Evolutionary conservation across 2,113 vertebrate genomes (phyloP).

Genomic region (human): DNA sequence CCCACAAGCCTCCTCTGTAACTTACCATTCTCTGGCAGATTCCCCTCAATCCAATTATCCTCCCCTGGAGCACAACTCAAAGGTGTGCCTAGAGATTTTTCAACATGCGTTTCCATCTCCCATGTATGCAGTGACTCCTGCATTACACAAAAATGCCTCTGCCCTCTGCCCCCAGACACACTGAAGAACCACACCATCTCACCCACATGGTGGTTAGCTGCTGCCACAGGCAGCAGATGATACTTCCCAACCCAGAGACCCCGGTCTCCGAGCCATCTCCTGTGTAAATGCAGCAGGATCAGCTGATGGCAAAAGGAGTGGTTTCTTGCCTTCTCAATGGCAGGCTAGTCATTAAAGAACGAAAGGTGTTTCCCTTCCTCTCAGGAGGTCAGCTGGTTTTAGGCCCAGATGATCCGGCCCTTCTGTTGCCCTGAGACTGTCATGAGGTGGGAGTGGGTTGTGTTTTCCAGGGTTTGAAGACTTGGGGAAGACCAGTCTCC

Average conservation of each 20-base stretch:
- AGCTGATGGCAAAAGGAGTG: not conserved
- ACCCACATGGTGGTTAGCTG: not conserved
- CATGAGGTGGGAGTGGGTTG: not conserved
- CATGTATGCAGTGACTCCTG: rapidly evolving
- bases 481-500: not conserved
- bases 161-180: not conserved
- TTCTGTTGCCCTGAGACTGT: not conserved
- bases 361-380: not conserved
- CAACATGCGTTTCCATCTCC: not conserved
- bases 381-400: not conserved
- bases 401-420: not conserved
- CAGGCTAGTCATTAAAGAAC: not conserved
- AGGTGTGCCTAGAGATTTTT: not conserved
- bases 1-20: not conserved
- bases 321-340: not conserved
- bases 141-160: not conserved
- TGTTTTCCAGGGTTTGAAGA: not conserved
- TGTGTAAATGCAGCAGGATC: not conserved
- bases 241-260: not conserved
- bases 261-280: not conserved
- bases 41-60: not conserved
- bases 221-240: rapidly evolving
- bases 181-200: too few relatives aligned
- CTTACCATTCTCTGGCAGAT: not conserved
- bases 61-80: not conserved